Percentiles rank a stretch among this genome's conserved stretches.
Evolutionary conservation across 92 coral and sea anemone genomes (phyloP).

Genomic region (Muricea muricata): DNA sequence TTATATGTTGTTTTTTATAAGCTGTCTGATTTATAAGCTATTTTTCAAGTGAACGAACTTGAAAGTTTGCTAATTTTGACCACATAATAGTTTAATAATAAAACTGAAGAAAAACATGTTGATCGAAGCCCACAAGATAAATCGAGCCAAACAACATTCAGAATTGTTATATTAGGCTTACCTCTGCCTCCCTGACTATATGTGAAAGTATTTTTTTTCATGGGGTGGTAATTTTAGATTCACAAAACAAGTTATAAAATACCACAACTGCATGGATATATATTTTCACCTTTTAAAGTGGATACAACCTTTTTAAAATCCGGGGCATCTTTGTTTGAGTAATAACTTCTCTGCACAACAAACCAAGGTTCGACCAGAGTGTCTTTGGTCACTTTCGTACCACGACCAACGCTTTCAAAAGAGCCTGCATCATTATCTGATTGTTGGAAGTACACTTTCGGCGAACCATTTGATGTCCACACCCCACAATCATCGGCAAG

Average conservation of each 20-base stretch:
- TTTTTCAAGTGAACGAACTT: no score
- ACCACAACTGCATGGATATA: neutral
- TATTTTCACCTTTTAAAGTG: neutral
- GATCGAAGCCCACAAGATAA: no score
- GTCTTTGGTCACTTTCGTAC: neutral
- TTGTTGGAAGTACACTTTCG: neutral
- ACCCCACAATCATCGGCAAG: constrained; percentile 3
- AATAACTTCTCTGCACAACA: neutral
- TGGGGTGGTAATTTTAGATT: no score
- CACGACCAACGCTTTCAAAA: neutral
- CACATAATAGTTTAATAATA: no score
- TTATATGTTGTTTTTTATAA: no score
- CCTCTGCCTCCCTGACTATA: no score
- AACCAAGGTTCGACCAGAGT: neutral
- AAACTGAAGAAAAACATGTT: no score
- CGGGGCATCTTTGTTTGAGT: neutral
- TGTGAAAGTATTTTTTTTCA: no score
- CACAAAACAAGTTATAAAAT: neutral
- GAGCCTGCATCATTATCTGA: neutral
- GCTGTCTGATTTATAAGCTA: no score
- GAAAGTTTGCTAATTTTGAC: no score
- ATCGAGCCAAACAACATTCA: no score
- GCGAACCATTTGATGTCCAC: neutral
- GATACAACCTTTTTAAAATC: neutral
- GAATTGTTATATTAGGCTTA: no score